phyloP scores from a whole-genome alignment of 2,113 vertebrate species.

The Tympanuchus pallidicinctus region DNA sequence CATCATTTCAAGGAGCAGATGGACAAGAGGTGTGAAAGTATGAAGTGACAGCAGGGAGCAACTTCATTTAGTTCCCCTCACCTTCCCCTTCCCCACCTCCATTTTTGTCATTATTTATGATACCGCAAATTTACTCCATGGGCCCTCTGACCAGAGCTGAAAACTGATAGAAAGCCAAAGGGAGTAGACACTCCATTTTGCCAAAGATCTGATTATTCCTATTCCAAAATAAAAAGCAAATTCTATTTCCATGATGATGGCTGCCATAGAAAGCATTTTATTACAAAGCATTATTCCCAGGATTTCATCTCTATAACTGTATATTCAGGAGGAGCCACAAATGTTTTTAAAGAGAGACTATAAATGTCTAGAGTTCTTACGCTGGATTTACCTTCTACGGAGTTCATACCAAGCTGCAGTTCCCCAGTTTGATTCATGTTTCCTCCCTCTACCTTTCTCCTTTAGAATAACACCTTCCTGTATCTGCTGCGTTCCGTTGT shows the following conservation, averaged over 20 bases:
- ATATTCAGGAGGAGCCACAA: conserved; percentile 67
- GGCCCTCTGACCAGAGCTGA: neutral
- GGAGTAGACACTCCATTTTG: conserved; percentile 47
- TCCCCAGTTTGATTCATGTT: neutral
- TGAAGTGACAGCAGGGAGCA: neutral
- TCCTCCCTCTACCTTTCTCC: conserved; percentile 4
- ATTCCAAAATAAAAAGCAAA: conserved; percentile 14
- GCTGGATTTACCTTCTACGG: conserved; percentile 35
- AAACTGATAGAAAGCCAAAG: conserved; percentile 49
- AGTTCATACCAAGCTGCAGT: neutral
- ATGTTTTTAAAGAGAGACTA: conserved; percentile 49
- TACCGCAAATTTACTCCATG: neutral
- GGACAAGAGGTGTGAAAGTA: neutral
- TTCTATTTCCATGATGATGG: conserved; percentile 47
- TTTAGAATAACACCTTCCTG: conserved; percentile 12
- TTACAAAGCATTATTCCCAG: conserved; percentile 12
- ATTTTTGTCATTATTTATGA: neutral
- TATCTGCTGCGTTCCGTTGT: conserved; percentile 6
- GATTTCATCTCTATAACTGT: conserved; percentile 37
- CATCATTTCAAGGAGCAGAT: neutral
- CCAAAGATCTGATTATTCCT: conserved; percentile 77
- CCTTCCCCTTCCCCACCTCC: neutral
- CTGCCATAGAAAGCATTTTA: conserved; percentile 57
- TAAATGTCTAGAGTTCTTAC: neutral
- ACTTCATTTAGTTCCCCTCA: neutral